Base-by-base conservation (phyloP, 2,797 vertebrate genomes). In the Poeciliopsis gracilis region DNA sequence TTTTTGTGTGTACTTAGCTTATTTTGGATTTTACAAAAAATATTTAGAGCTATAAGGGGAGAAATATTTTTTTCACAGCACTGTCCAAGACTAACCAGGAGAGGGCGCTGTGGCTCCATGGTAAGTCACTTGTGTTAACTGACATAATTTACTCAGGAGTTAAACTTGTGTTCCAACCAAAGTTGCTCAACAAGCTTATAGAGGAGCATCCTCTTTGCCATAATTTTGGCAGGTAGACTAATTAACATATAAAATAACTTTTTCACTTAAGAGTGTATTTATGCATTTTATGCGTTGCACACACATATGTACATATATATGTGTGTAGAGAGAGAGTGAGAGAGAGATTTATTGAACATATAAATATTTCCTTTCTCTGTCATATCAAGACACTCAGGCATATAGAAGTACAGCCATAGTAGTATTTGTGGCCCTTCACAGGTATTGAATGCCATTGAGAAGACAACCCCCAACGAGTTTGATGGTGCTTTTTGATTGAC, bases 31-130 rank as follows among this genome's bases (percentile, higher is more conserved):
- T 30, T 3, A 15, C 1, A 11, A 55, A 8, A 33, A 16, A 9
- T 7, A 1, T 2, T 16, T 33, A 33, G 28, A 33, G 18, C 28
- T 61, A 2, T 33, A 61, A 30, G 13, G 5, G 13, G 10, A n/a
- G 0, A 61, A 33, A 33, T 33, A 61, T 6, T 33, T 61, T 51
- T 51, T 61, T 33, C 57, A 61, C 57, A 61, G 57, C 57, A 33
- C 13, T 16, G 2, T 61, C 16, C 30, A 30, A n/a, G 33, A 30
- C n/a, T 0, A 28, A 82, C 89, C 93, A 91, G 57, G 45, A 73
- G 92, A 91, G 86, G 89, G 83, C 6, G 84, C 85, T 93, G 89
- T 92, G 84, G 86, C 89, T 88, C 86, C 86, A 89, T 12, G 28
- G 25, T 18, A 61, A 6, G 10, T 13, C 7, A 53, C 18, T 47